Evolutionary conservation across 2,113 vertebrate genomes (phyloP).

Genomic region (Coryphaenoides rupestris): DNA sequence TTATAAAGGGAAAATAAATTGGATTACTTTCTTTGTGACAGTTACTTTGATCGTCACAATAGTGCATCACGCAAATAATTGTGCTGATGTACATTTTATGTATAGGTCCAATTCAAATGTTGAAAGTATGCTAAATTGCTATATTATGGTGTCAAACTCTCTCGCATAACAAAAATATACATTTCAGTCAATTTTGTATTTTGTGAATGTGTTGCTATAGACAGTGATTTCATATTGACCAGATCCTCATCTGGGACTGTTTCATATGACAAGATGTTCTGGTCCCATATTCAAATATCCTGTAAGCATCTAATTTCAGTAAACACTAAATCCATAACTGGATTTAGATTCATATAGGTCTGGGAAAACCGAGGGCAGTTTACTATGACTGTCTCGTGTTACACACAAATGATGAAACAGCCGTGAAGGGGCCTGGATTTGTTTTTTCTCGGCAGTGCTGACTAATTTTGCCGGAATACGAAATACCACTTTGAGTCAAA

Average conservation of each 20-base stretch:
- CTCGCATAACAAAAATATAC: conserved; percentile 39
- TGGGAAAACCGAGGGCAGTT: conserved; percentile 40
- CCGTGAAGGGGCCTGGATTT: neutral
- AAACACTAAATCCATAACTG: conserved; percentile 67
- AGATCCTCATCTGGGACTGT: conserved; percentile 60
- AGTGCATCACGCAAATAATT: no score
- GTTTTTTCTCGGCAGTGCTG: conserved; percentile 13
- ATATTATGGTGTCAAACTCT: conserved; percentile 38
- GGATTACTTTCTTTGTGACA: no score
- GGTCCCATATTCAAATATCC: conserved; percentile 63
- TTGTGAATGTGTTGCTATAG: conserved; percentile 50
- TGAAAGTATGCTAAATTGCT: conserved; percentile 50
- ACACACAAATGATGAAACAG: conserved; percentile 20
- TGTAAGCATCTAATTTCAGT: conserved; percentile 62
- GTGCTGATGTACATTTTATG: no score
- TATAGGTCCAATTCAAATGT: neutral
- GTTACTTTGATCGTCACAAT: no score
- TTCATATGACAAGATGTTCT: conserved; percentile 58
- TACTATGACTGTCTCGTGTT: conserved; percentile 49
- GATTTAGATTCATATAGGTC: conserved; percentile 59
- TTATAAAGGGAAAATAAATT: no score
- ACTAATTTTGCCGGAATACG: conserved; percentile 27
- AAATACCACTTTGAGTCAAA: conserved; percentile 5
- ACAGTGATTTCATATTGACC: conserved; percentile 63
- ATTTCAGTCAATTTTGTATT: conserved; percentile 45